Base-by-base conservation (phyloP, 2,113 vertebrate genomes). In the Thamnaconus septentrionalis region DNA sequence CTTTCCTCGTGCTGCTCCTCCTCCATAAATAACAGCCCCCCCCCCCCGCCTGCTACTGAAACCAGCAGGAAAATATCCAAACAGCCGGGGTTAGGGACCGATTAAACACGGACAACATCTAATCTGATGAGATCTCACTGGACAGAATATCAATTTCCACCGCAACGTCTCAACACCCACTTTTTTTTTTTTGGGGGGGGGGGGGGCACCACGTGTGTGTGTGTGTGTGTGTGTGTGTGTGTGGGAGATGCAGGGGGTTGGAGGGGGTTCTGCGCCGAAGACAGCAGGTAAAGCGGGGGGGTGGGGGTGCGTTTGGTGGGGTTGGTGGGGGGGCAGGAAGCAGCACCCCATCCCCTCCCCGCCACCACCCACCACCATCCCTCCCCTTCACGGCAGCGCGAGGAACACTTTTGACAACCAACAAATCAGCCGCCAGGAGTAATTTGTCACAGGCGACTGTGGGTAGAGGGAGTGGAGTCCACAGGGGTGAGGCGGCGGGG, bases 341-440 rank as follows among this genome's bases (percentile, higher is more conserved):
- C 18, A 31, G 18, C 18, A 31, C 18, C 18, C 1, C 18, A 31
- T 2, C 18, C 18, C 18, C 2, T 31, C 18, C 58, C 69, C 46
- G 46, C 61, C 54, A 66, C 60, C 73, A 78, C 69, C 67, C 79
- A 70, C 76, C 75, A 18, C 64, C 72, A 75, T 79, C 57, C 68
- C 62, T 81, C 81, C 79, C 87, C 83, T 70, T 62, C 82, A 71
- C 71, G 70, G 63, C 68, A 73, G 73, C 76, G 53, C 70, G 58
- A 75, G 80, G 78, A 83, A 68, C 85, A 85, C 84, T 89, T 90
- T 79, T 90, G 90, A 89, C 88, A 90, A 88, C 83, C 81, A 88
- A 91, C 89, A 91, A 89, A 91, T 90, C 89, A 90, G 86, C 76
- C 70, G 83, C 89, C 88, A 88, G 80, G 75, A 91, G 84, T 87